Evolutionary conservation across 1,140 invertebrate species (phyloP), one percentile per base, ranked within the genome.

Genomic region (Neodiprion virginianus): DNA sequence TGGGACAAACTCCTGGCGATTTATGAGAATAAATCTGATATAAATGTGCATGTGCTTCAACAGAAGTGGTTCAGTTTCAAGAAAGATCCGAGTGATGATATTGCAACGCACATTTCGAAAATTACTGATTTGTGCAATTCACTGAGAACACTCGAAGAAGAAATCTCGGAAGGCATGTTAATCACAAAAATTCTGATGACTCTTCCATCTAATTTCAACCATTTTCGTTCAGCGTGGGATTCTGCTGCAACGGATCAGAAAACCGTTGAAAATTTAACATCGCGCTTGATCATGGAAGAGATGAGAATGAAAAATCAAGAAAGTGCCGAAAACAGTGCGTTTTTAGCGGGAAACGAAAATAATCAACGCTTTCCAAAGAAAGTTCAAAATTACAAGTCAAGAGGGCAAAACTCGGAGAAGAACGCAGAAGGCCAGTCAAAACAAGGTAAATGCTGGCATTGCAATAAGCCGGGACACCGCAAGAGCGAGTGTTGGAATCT

Each of bases 11-110:
- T 87, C 0, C 40, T 69, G 0, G 75, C 79, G 48, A 76, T 87
- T 0, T 85, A 86, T 69, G 86, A 88, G 67, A 81, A 86, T 21
- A 85, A 83, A 77, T 81, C 83, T 0, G 81, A 86, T 71, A 78
- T 79, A 1, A 84, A 74, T 48, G 74, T 85, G 0, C 83, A 88
- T 70, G 76, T 86, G 23, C 67, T 86, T 10, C 80, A 85, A 67
- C 79, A 87, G 75, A 68, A 81, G n/a, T 86, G 83, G 75, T 86
- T 79, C 69, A 71, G 67, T 49, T 76, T 75, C 17, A 74, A 75
- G 14, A 82, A 77, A 53, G 76, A 79, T 23, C 73, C 71, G 12
- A 69, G 40, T n/a, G 76, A 79, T 12, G 70, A 72, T 53, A 76
- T 81, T 21, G 72, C 77, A 3, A 23, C 68, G 21, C 75, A 78